Base-by-base conservation (phyloP, 2,797 vertebrate genomes). In the Carcharodon carcharias region DNA sequence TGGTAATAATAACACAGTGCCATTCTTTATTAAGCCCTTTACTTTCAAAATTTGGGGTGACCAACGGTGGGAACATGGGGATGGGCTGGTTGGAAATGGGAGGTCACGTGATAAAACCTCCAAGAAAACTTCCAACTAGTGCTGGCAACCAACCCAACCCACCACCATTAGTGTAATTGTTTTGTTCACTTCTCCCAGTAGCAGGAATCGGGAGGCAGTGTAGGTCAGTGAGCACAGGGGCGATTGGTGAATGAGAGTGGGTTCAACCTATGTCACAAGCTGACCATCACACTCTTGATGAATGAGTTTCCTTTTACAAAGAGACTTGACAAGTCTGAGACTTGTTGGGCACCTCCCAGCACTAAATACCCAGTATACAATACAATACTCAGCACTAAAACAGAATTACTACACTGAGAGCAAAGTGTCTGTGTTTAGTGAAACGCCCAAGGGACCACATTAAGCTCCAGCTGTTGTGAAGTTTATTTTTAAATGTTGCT, bases 401-500 rank as follows among this genome's bases (percentile, higher is more conserved):
- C 89, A 63, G 35, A 63, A 91, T 91, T 91, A 80, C 73, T 40
- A 35, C 58, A n/a, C 31, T 61, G 88, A 63, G 35, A 92, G 35
- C 89, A 28, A n/a, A n/a, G 12, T 63, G 31, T 35, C 73, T 80
- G 58, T 61, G 89, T 92, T 61, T 89, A 63, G 31, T 92, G 35
- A 18, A 63, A 92, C 2, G 58, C 89, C 58, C 61, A 5, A 92
- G 89, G 89, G 31, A 92, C 58, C 89, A 63, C 58, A 92, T 92
- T 92, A 31, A 92, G 61, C 31, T 92, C 89, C 89, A 92, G 89
- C 89, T 92, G 89, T 63, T 92, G 58, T 18, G 7, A 61, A 63
- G 56, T 92, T 63, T 92, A 92, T 92, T 92, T 92, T 92, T 63
- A 92, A 63, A 63, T n/a, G 89, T 61, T 63, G 89, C 31, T 63